These are phyloP conservation scores for Eupithecia pulchellata DNA, from an alignment of 2,888 invertebrate species.

Conservation along the genomic window DNA sequence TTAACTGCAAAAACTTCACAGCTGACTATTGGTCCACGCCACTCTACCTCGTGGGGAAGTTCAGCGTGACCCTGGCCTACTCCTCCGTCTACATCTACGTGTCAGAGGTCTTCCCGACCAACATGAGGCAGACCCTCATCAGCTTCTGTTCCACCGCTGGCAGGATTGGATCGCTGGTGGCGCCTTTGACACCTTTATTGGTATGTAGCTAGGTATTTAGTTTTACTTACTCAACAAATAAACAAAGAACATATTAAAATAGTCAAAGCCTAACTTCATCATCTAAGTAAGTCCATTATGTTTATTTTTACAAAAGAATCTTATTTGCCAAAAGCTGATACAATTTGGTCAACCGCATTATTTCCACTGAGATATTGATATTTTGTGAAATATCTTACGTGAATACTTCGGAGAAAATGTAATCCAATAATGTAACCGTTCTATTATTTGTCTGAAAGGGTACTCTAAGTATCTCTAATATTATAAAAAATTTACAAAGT, in stretches of 20 bases:
- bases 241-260: too few relatives aligned
- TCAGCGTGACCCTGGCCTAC: constrained; percentile 88
- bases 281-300: neutral
- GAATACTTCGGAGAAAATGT: neutral
- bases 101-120: constrained; percentile 89
- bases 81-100: constrained; percentile 88
- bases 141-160: constrained; percentile 89
- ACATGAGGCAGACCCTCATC: constrained; percentile 87
- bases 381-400: neutral
- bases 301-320: neutral
- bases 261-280: neutral
- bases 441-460: neutral
- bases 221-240: neutral
- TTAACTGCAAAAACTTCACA: constrained; percentile 43
- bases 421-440: neutral
- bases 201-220: constrained; percentile 65
- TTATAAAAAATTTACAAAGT: neutral
- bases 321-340: neutral
- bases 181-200: constrained; percentile 88
- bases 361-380: neutral
- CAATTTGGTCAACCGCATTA: neutral
- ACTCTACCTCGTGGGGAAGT: constrained; percentile 88
- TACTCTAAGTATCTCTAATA: neutral
- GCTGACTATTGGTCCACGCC: constrained; percentile 83
- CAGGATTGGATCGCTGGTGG: constrained; percentile 87